Evolutionary conservation across 2,797 vertebrate genomes (phyloP), one percentile per base, ranked within the genome.

Genomic region (Gobionotothen gibberifrons): DNA sequence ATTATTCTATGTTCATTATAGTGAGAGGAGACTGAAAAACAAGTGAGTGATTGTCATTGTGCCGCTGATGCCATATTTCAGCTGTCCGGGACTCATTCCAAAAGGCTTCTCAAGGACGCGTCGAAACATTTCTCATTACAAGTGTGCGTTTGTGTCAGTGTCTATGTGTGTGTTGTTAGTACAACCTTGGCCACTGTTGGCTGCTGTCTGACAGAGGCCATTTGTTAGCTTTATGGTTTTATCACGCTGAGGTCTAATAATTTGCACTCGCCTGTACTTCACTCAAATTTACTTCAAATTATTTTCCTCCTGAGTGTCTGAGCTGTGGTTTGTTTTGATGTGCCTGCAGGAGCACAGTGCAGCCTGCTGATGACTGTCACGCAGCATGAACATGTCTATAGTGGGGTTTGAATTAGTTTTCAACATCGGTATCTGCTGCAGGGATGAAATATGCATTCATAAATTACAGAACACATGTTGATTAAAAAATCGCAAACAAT

Each of bases 201-300:
- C 78, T 68, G 9, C 32, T 44, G 46, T 63, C 64, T 85, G 92
- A 87, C 89, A 87, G 75, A 42, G 54, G 81, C 86, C 57, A 26
- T 91, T 89, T 84, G 72, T 90, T 78, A 88, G 77, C 61, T 92
- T 92, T 87, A 92, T 57, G 87, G 79, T 87, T 89, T 89, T 83
- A 89, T 85, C 53, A 46, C 47, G 42, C 3, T 22, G 69, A 81
- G 70, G 19, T 72, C 16, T 79, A 70, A 87, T 92, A 74, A 87
- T 89, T 87, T 62, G 63, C 64, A 60, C 78, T 66, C 51, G 61
- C 72, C 78, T 44, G 60, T 4, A 66, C 68, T 62, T 75, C 59
- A 6, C 52, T 81, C 78, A 85, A 46, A 79, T 86, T 77, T 67
- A 84, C 59, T 70, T 67, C 60, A 36, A 21, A 71, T 79, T 19